Conservation (phyloP, 2,888 invertebrate genomes). For the Palloptera scutellata region DNA sequence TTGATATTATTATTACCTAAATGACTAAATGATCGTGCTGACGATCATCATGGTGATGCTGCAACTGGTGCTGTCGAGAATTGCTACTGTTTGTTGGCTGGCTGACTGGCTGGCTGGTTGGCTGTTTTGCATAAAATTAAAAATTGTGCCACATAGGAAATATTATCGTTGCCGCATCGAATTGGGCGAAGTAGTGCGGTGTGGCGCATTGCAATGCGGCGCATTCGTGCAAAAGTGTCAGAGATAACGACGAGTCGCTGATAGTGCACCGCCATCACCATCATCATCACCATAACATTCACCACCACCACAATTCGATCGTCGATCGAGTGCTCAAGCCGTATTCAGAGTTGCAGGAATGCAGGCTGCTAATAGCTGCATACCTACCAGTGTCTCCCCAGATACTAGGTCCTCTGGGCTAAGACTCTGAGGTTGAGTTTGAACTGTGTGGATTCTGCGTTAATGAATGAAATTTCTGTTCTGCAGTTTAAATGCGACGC, state of each 20-base stretch:
- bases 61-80: not conserved
- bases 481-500: constrained; percentile 31
- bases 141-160: too few species aligned
- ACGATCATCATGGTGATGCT: constrained; percentile 8
- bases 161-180: not conserved
- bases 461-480: not conserved
- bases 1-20: not conserved
- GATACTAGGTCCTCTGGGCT: too few species aligned
- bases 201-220: not conserved
- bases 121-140: not conserved
- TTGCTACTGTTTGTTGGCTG: too few species aligned
- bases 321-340: constrained; percentile 10
- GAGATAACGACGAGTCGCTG: constrained; percentile 28
- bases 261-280: constrained; percentile 11
- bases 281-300: not conserved
- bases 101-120: not conserved
- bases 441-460: not conserved
- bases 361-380: too few species aligned
- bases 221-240: constrained; percentile 30
- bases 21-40: not conserved
- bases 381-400: too few species aligned
- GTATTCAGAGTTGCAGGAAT: constrained; percentile 2
- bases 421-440: too few species aligned
- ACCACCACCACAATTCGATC: constrained; percentile 3
- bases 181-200: not conserved